Base-by-base conservation (phyloP, 92 coral and sea anemone species). In the Paramuricea clavata region DNA sequence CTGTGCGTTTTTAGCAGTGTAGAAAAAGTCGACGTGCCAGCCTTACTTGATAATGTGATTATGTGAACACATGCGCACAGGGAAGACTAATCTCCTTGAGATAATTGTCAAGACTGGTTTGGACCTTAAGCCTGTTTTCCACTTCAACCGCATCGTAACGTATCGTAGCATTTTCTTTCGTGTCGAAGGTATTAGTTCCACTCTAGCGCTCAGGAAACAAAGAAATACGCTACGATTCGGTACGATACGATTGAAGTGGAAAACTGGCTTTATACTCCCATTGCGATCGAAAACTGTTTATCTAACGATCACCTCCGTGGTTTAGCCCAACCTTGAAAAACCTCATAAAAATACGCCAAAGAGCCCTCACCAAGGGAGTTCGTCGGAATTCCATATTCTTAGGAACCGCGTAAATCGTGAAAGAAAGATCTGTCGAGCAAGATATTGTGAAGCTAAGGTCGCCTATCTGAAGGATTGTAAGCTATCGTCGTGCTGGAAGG, bases 51-150 rank as follows among this genome's bases (percentile, higher is more conserved):
- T n/a, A 39, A n/a, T n/a, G n/a, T n/a, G n/a, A n/a, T n/a, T n/a
- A 31, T 43, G 86, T 64, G 42, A 74, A 62, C 76, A 22, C 83
- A 2, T 77, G 68, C 42, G 21, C 65, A 36, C 4, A 3, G 83
- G 49, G 83, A 77, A 77, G 52, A 42, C 23, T 39, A n/a, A 28
- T 15, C 19, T 77, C 12, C 26, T 77, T 26, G 65, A 77, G 13
- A 77, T 33, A 43, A 64, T 81, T 30, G 65, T 62, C 57, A 64
- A 81, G 39, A 81, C 76, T 49, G 76, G 85, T 34, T 60, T 81
- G n/a, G 75, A 81, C 60, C n/a, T 31, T 33, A 33, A 59, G 12
- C 52, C 60, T n/a, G n/a, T n/a, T n/a, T n/a, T n/a, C n/a, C n/a
- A n/a, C n/a, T n/a, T n/a, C n/a, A n/a, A n/a, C n/a, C n/a, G n/a